Percentiles rank a stretch among this genome's conserved stretches.
Conservation (phyloP, 2,113 vertebrate genomes). For the Gallinago jamesoni region DNA sequence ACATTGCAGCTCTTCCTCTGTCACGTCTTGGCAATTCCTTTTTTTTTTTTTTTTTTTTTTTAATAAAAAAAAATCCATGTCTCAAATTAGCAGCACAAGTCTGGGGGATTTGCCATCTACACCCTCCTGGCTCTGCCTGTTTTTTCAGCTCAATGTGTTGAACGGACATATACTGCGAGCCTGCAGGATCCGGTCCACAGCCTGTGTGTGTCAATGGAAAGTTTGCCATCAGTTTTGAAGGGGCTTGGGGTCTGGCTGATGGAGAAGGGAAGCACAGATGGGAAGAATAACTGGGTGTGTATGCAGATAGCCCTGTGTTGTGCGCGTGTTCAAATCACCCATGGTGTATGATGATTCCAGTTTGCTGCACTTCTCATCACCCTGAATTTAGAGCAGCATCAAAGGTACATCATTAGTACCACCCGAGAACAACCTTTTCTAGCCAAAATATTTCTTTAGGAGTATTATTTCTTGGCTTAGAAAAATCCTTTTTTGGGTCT, state of each 20-base stretch:
- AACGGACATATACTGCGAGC: not conserved
- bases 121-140: not conserved
- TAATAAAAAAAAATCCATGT: not conserved
- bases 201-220: not conserved
- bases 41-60: not conserved
- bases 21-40: not conserved
- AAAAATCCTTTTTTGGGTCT: constrained; percentile 17
- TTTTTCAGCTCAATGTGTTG: not conserved
- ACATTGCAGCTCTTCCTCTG: not conserved
- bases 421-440: not conserved
- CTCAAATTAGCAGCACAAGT: not conserved
- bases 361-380: not conserved
- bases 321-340: not conserved
- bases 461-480: constrained; percentile 52
- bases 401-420: constrained; percentile 12
- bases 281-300: not conserved
- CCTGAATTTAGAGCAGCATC: not conserved
- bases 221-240: not conserved
- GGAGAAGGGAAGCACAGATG: not conserved
- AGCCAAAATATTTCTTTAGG: constrained; percentile 57
- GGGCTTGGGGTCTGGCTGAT: not conserved
- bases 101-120: not conserved
- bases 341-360: not conserved
- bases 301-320: not conserved
- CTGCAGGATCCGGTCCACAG: not conserved